Percentiles rank a stretch among this genome's conserved stretches.
Evolutionary conservation across 2,888 invertebrate genomes (phyloP).

Genomic region (Drosophila setosimentum): DNA sequence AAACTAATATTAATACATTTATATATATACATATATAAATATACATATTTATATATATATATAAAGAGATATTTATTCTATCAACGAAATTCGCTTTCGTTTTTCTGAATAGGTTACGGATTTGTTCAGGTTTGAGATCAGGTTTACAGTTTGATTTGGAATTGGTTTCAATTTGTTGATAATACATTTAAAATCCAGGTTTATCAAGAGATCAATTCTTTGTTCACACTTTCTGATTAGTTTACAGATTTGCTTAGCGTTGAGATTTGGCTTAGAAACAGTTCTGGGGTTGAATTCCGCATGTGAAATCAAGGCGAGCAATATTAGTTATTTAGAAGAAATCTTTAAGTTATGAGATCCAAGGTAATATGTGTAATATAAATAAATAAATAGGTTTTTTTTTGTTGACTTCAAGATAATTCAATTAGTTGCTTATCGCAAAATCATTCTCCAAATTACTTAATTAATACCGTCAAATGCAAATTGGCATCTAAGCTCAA

Average conservation of each 20-base stretch:
- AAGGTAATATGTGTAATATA: no score
- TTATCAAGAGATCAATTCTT: neutral
- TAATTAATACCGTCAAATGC: neutral
- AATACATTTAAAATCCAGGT: neutral
- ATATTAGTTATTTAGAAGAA: no score
- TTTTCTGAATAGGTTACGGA: neutral
- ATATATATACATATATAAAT: neutral
- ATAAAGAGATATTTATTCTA: no score
- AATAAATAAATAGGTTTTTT: no score
- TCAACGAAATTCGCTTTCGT: neutral
- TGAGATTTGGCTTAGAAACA: no score
- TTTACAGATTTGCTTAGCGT: neutral
- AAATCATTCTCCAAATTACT: neutral
- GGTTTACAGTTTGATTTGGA: neutral
- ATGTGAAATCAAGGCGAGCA: neutral
- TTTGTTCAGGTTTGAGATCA: neutral
- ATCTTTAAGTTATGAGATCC: no score
- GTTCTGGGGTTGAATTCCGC: no score
- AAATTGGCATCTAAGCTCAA: neutral
- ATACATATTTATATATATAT: neutral
- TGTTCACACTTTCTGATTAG: neutral
- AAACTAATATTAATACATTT: neutral
- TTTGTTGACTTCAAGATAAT: no score
- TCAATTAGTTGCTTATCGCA: neutral
- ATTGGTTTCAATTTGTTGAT: neutral